Conservation (phyloP, 2,113 vertebrate genomes). For the Neotragus pygmaeus region DNA sequence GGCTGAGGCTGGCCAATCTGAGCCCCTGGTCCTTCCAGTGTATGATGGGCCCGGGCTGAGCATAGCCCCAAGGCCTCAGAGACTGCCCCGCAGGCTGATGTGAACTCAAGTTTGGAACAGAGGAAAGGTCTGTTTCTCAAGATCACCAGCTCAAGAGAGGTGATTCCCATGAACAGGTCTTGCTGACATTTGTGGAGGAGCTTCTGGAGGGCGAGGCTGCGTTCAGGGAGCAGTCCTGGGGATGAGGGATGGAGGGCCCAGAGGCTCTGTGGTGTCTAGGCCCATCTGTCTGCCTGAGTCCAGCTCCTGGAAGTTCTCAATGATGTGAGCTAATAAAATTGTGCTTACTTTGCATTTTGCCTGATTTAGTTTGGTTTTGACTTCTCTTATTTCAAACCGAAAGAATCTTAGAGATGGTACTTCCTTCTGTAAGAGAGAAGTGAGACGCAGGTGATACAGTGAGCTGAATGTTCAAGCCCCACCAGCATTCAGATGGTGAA, state of each 20-base stretch:
- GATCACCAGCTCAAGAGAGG: not conserved
- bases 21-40: not conserved
- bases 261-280: not conserved
- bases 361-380: not conserved
- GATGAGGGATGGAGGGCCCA: rapidly evolving
- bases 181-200: not conserved
- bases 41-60: not conserved
- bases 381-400: not conserved
- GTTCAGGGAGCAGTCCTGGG: not conserved
- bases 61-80: too few relatives aligned
- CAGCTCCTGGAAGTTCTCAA: not conserved
- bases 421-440: not conserved
- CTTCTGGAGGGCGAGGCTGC: not conserved
- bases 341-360: not conserved
- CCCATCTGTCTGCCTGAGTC: not conserved
- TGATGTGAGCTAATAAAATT: not conserved
- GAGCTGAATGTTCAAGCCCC: not conserved
- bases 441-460: too few relatives aligned
- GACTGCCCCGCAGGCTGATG: too few relatives aligned
- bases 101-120: not conserved
- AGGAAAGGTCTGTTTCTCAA: not conserved
- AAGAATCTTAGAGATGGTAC: not conserved
- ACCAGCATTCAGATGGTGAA: not conserved
- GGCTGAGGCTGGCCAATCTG: not conserved
- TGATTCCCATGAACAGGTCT: not conserved